Percentiles rank a stretch among this genome's conserved stretches.
Conservation (phyloP, 2,888 invertebrate species). For the Sussaba pulchella region DNA sequence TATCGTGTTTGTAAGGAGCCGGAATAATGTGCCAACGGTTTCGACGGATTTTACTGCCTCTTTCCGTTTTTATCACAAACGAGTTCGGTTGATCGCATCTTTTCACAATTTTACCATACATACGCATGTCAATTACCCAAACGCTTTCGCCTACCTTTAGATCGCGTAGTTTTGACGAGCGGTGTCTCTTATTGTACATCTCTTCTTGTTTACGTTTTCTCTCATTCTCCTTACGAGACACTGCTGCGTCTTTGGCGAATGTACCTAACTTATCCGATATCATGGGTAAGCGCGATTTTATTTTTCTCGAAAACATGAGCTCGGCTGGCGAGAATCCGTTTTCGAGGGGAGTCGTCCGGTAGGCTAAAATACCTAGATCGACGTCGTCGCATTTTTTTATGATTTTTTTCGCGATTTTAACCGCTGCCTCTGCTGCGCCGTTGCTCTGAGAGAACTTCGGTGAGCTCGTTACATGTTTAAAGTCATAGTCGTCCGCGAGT, state of each 20-base stretch:
- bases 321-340: not conserved
- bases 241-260: not conserved
- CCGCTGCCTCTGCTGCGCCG: conserved; percentile 65
- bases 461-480: conserved; percentile 67
- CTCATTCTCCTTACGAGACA: not conserved
- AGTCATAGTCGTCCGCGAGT: conserved; percentile 61
- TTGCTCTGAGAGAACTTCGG: conserved; percentile 69
- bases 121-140: conserved; percentile 41
- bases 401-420: conserved; percentile 65
- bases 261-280: not conserved
- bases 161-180: conserved; percentile 15
- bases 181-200: conserved; percentile 26
- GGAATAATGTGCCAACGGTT: no score
- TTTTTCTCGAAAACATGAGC: not conserved
- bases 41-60: no score
- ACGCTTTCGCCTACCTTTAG: conserved; percentile 32
- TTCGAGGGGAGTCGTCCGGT: conserved; percentile 9
- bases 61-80: no score
- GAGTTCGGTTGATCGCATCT: no score
- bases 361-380: conserved; percentile 41
- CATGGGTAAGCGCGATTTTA: not conserved
- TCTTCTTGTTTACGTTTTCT: conserved; percentile 24
- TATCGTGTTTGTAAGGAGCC: no score
- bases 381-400: conserved; percentile 48
- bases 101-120: conserved; percentile 41